These are phyloP conservation scores for Henicopernis longicauda DNA, from an alignment of 2,113 vertebrate species.

Conservation along the genomic window DNA sequence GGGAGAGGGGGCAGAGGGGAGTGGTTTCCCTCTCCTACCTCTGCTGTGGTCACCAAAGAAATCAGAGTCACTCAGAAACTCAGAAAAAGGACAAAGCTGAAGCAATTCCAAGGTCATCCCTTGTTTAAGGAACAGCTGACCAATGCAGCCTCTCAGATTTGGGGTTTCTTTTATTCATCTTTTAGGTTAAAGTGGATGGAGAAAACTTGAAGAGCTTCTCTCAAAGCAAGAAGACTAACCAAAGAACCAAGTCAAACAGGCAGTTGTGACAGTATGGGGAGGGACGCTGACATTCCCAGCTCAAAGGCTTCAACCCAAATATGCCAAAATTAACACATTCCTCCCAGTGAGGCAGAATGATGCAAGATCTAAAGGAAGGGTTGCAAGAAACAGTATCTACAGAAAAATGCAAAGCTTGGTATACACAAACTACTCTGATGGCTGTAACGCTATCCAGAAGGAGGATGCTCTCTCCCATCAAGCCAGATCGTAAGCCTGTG, in stretches of 20 bases:
- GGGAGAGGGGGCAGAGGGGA: neutral
- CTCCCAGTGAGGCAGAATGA: neutral
- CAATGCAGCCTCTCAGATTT: neutral
- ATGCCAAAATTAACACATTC: neutral
- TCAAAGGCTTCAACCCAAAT: neutral
- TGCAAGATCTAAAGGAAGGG: neutral
- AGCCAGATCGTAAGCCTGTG: neutral
- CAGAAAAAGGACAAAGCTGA: neutral
- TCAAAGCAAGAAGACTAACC: neutral
- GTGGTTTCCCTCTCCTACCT: neutral
- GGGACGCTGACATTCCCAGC: neutral
- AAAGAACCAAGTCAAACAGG: neutral
- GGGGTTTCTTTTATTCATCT: neutral
- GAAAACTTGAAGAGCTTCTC: neutral
- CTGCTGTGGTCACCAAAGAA: neutral
- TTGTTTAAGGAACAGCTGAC: neutral
- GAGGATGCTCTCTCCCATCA: neutral
- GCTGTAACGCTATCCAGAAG: neutral
- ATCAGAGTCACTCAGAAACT: neutral
- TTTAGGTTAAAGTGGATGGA: neutral
- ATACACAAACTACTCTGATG: accelerated
- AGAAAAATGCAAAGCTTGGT: neutral
- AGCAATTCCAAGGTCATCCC: neutral
- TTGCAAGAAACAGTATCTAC: neutral
- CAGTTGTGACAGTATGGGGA: neutral